Evolutionary conservation across 2,888 invertebrate species (phyloP).

Genomic region (Amblyteles armatorius): DNA sequence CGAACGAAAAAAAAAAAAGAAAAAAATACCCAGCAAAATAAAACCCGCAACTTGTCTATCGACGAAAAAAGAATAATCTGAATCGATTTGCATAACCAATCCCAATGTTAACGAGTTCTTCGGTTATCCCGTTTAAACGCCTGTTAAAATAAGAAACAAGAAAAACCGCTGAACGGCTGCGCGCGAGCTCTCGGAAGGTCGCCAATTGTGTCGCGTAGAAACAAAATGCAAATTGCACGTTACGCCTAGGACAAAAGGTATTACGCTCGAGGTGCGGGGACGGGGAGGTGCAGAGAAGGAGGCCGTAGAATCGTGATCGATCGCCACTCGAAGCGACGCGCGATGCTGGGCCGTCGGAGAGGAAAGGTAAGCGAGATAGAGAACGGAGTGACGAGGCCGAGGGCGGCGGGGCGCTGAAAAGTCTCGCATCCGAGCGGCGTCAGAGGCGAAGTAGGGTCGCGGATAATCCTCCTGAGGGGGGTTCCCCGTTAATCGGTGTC

Average conservation of each 20-base stretch:
- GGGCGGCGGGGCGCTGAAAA: constrained; percentile 34
- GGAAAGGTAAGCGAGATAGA: constrained; percentile 35
- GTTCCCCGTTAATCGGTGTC: constrained; percentile 59
- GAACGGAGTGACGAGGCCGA: constrained; percentile 47
- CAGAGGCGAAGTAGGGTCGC: constrained; percentile 37
- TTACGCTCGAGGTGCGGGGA: constrained; percentile 41
- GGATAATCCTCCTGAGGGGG: constrained; percentile 52
- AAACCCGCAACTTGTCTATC: not conserved
- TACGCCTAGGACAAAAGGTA: constrained; percentile 45
- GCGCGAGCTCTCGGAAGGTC: constrained; percentile 15
- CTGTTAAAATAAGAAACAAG: not conserved
- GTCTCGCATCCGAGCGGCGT: constrained; percentile 32
- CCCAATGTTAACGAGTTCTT: not conserved
- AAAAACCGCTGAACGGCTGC: constrained; percentile 28
- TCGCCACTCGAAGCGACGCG: constrained; percentile 46
- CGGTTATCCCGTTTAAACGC: not conserved
- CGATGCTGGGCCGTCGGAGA: constrained; percentile 36
- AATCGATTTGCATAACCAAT: not conserved
- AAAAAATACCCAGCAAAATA: not conserved
- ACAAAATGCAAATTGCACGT: constrained; percentile 59
- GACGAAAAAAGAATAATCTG: not conserved
- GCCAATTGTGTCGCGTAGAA: not conserved
- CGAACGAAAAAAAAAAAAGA: not conserved
- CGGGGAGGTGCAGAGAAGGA: constrained; percentile 55
- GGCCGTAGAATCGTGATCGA: constrained; percentile 59